phyloP scores from a whole-genome alignment of 2,113 vertebrate genomes.

The Oreotrochilus melanogaster region DNA sequence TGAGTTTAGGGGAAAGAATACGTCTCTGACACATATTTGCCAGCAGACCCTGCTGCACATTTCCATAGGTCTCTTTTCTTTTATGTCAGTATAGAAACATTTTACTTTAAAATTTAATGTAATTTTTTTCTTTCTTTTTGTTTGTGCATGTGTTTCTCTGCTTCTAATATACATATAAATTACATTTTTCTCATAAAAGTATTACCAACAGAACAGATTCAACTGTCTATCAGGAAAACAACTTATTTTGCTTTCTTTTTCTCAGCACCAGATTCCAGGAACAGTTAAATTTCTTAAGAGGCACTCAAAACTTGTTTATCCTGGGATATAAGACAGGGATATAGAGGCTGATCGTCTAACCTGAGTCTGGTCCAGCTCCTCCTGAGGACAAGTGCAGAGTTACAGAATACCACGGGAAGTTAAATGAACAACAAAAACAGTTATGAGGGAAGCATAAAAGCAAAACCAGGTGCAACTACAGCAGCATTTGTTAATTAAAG shows the following conservation, averaged over 20 bases:
- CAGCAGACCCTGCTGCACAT: neutral
- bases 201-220: neutral
- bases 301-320: neutral
- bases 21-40: neutral
- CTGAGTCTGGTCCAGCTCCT: neutral
- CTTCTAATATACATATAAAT: neutral
- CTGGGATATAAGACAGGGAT: neutral
- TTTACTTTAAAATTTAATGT: neutral
- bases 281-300: neutral
- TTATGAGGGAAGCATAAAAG: neutral
- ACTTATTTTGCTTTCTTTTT: neutral
- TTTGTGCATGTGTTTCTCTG: neutral
- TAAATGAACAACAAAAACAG: neutral
- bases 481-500: neutral
- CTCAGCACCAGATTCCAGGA: neutral
- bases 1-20: neutral
- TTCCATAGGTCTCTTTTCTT: neutral
- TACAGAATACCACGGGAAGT: rapidly evolving
- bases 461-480: neutral
- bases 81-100: neutral
- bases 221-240: neutral
- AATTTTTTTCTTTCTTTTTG: neutral
- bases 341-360: neutral
- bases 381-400: neutral
- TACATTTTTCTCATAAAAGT: neutral